Evolutionary conservation across 2,113 vertebrate species (phyloP).

Genomic region (Aix galericulata): DNA sequence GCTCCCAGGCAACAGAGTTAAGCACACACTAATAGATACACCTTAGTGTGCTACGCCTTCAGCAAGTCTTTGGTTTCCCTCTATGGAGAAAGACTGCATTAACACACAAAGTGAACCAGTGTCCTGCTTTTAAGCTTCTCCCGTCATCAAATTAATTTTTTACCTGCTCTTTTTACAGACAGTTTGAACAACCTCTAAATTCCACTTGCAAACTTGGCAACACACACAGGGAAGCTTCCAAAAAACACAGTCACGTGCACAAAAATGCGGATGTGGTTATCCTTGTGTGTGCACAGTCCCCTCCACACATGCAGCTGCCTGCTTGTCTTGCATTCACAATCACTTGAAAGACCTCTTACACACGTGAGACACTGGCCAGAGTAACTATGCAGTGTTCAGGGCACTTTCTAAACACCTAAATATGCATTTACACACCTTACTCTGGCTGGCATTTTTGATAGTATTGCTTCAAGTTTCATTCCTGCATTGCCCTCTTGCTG

Average conservation of each 20-base stretch:
- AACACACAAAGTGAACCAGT: neutral
- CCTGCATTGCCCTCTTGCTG: neutral
- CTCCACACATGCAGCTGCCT: neutral
- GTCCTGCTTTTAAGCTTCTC: constrained; percentile 37
- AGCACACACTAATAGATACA: constrained; percentile 33
- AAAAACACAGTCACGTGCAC: neutral
- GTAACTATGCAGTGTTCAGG: neutral
- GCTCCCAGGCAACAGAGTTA: constrained; percentile 48
- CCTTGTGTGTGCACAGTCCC: neutral
- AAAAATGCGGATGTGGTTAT: neutral
- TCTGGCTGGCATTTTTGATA: neutral
- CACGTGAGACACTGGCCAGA: neutral
- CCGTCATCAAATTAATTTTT: constrained; percentile 24
- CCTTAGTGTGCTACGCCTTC: neutral
- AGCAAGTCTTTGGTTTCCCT: constrained; percentile 58
- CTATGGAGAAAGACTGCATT: constrained; percentile 17
- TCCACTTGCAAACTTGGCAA: neutral
- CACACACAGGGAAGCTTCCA: neutral
- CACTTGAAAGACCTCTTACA: neutral
- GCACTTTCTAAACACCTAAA: neutral
- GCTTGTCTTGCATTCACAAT: neutral
- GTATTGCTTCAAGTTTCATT: neutral
- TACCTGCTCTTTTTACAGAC: neutral
- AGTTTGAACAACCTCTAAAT: neutral
- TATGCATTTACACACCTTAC: neutral